Percentiles rank a stretch among this genome's conserved stretches.
Conservation (phyloP, 2,113 vertebrate species). For the Perca fluviatilis region DNA sequence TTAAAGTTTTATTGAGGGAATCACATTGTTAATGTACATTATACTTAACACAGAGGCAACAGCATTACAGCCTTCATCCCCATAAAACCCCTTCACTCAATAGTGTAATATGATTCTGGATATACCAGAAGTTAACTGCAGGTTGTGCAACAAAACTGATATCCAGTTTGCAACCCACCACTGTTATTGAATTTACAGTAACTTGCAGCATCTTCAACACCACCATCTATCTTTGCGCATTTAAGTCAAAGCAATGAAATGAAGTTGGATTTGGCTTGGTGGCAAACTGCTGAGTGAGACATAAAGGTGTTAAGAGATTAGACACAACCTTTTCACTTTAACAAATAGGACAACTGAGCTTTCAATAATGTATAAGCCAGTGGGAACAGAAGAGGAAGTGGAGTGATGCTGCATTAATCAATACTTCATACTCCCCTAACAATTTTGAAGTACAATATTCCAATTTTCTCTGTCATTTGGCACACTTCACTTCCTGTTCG, state of each 20-base stretch:
- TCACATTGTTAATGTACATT: conserved; percentile 7
- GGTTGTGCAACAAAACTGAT: conserved; percentile 9
- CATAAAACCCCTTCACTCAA: conserved; percentile 7
- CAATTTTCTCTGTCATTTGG: background rate
- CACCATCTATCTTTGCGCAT: conserved; percentile 9
- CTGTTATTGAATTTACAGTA: conserved; percentile 15
- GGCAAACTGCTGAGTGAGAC: conserved; percentile 26
- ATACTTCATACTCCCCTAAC: background rate
- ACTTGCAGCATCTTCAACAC: background rate
- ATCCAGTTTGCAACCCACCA: conserved; percentile 5
- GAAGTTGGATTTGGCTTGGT: conserved; percentile 21
- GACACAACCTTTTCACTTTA: conserved; percentile 21
- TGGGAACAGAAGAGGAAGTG: conserved; percentile 6
- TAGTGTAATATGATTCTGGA: background rate
- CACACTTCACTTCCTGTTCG: background rate
- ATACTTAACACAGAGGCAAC: background rate
- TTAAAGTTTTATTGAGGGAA: background rate
- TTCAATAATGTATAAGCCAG: conserved; percentile 30
- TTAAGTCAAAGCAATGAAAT: conserved; percentile 4
- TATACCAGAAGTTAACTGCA: conserved; percentile 7
- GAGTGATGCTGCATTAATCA: conserved; percentile 12
- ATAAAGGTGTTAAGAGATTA: conserved; percentile 17
- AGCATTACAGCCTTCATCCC: conserved; percentile 13
- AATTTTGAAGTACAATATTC: background rate
- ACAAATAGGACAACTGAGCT: conserved; percentile 23